Conservation (phyloP, 2,797 vertebrate genomes). For the Eulemur rubriventer region DNA sequence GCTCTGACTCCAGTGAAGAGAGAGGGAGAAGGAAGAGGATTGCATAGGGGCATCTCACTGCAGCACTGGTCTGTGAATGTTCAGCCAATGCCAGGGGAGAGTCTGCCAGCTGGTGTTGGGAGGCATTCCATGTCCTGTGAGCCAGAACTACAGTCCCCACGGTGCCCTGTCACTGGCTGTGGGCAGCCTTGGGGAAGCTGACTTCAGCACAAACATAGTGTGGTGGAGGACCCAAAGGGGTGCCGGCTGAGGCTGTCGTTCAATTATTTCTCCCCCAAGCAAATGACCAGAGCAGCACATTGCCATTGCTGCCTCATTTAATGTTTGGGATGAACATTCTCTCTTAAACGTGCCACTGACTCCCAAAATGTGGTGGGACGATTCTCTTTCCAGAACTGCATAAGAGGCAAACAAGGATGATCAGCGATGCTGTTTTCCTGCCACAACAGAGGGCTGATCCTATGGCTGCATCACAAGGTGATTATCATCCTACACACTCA, state of each 20-base stretch:
- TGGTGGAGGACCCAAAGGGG: rapidly evolving
- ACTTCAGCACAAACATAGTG: rapidly evolving
- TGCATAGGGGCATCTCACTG: not conserved
- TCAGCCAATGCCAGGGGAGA: not conserved
- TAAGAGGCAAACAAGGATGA: not conserved
- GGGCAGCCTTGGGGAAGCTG: not conserved
- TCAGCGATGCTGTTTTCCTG: not conserved
- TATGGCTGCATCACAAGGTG: not conserved
- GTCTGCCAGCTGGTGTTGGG: not conserved
- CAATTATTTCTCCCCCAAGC: no score
- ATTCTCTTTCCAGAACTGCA: not conserved
- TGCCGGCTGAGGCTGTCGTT: no score
- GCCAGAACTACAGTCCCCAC: rapidly evolving
- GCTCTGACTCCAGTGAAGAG: not conserved
- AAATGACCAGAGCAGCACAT: not conserved
- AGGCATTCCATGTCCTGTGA: not conserved
- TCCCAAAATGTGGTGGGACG: not conserved
- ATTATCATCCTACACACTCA: not conserved
- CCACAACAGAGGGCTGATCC: not conserved
- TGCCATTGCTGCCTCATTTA: not conserved
- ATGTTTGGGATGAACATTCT: not conserved
- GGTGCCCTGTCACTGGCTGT: no score
- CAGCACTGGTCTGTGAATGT: not conserved
- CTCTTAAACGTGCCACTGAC: not conserved
- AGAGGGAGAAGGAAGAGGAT: not conserved